Base-by-base conservation (phyloP, 1,140 invertebrate genomes). In the Drosophila lacertosa region DNA sequence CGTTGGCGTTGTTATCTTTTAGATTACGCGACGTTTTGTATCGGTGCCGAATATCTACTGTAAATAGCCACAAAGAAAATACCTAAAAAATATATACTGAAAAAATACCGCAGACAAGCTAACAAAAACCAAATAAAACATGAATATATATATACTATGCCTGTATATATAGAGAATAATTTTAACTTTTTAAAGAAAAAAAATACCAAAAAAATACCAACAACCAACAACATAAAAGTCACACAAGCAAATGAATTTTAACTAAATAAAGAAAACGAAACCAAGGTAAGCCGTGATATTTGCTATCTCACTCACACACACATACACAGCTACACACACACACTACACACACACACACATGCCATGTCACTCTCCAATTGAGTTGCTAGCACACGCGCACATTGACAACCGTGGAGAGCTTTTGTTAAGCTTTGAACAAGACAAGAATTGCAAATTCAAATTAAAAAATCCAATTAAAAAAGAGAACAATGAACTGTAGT, bases 1-100 rank as follows among this genome's bases (percentile, higher is more conserved):
- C 53, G 39, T 71, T 86, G 68, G 79, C 65, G 60, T 74, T 80
- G 63, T 73, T 82, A 70, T 83, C 78, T 84, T 90, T 89, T 89
- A 91, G 90, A 91, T 86, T 91, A 91, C 80, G 90, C 90, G 73
- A 91, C 90, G 75, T 91, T 91, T 91, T 91, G 90, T 91, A 91
- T 91, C 90, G 90, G 90, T 89, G 90, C 90, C 73, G 90, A 91
- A 74, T 91, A 91, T 90, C 89, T 91, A 71, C 90, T 91, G 74
- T 91, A 91, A 80, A 90, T 89, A 82, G 69, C 65, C 64, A 74
- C 77, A 78, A 44, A 73, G 63, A 81, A 68, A 51, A 11, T n/a
- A n/a, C n/a, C n/a, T n/a, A n/a, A 64, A 35, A 37, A 47, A 32
- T 65, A 37, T n/a, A 74, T 39, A 62, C 53, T 51, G 26, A 47